Evolutionary conservation across 2,113 vertebrate species (phyloP).

Genomic region (Anolis carolinensis): DNA sequence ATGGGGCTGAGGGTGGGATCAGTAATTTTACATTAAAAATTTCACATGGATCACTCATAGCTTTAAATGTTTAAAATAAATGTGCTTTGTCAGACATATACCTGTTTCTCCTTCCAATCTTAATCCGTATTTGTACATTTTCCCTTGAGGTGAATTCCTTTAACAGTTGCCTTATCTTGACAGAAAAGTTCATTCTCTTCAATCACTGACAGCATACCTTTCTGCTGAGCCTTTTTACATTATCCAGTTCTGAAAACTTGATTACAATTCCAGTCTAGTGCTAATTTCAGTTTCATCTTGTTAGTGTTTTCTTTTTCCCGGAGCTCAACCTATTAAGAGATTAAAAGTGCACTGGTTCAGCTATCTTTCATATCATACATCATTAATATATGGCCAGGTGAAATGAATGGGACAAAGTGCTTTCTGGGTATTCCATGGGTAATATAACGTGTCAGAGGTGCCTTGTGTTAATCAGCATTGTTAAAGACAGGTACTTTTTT

Average conservation of each 20-base stretch:
- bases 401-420: not conserved
- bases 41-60: not conserved
- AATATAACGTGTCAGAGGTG: not conserved
- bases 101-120: not conserved
- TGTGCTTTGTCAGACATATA: not conserved
- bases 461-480: not conserved
- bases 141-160: conserved; percentile 1
- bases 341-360: conserved; percentile 34
- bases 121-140: not conserved
- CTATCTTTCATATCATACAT: not conserved
- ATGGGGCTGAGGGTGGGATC: not conserved
- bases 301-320: conserved; percentile 23
- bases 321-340: not conserved
- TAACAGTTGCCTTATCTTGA: not conserved
- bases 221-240: conserved; percentile 1
- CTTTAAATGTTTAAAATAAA: not conserved
- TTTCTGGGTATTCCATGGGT: conserved; percentile 15
- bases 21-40: not conserved
- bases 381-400: conserved; percentile 4
- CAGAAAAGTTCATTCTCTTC: conserved; percentile 14
- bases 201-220: conserved; percentile 19
- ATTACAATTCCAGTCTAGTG: conserved; percentile 45
- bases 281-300: conserved; percentile 53
- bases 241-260: conserved; percentile 44
- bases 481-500: not conserved